phyloP scores from a whole-genome alignment of 2,888 invertebrate genomes.

The Pristionchus japonicus region DNA sequence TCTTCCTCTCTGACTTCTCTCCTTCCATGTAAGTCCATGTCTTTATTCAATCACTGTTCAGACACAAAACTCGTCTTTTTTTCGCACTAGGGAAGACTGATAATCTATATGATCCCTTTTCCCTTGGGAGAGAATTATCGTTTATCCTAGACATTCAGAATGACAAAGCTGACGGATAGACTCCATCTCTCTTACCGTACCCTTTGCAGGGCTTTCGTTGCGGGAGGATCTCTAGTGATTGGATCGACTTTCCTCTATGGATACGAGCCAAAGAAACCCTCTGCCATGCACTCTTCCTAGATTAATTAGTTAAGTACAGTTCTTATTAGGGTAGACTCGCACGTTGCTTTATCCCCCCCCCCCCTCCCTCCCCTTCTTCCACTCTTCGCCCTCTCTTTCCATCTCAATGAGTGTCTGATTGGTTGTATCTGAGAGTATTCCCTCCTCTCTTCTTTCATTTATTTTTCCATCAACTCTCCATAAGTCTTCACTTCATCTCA shows the following conservation, averaged over 20 bases:
- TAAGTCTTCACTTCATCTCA: slow-evolving; percentile 33
- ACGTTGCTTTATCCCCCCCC: neutral
- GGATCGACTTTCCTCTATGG: slow-evolving; percentile 78
- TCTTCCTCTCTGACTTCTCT: slow-evolving; percentile 77
- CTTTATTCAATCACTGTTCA: neutral
- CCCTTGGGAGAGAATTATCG: neutral
- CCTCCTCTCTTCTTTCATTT: slow-evolving; percentile 9
- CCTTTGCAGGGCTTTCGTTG: slow-evolving; percentile 75
- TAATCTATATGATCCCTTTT: neutral
- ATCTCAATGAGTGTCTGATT: slow-evolving; percentile 24
- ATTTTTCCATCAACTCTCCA: slow-evolving; percentile 6
- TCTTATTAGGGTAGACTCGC: neutral
- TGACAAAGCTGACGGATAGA: too few species aligned
- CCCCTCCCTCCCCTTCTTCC: neutral
- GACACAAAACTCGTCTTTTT: neutral
- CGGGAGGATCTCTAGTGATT: slow-evolving; percentile 77
- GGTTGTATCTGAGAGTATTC: neutral
- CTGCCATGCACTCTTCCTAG: slow-evolving; percentile 43
- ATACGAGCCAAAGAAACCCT: slow-evolving; percentile 64
- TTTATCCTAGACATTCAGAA: neutral
- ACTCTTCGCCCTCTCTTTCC: neutral
- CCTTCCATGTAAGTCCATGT: slow-evolving; percentile 74
- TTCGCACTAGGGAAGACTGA: neutral
- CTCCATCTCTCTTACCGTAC: too few species aligned
- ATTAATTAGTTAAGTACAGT: neutral